Conservation (phyloP, 92 coral and sea anemone genomes). For the Heliopora coerulea region DNA sequence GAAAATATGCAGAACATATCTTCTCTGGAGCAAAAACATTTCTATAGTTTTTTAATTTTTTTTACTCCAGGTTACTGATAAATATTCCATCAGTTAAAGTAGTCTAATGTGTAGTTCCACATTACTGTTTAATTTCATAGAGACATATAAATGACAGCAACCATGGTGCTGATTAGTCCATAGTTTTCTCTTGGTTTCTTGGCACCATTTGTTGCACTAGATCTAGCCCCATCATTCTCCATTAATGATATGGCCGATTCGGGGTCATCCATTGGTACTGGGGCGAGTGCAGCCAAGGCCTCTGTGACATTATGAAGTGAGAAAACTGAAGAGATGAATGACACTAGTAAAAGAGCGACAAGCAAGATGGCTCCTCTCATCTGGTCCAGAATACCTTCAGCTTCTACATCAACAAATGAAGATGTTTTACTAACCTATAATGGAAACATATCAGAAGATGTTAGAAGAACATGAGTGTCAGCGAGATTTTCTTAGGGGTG, state of each 20-base stretch:
- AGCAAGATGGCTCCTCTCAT: slow-evolving; percentile 40
- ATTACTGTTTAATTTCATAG: not conserved
- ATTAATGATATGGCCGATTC: slow-evolving; percentile 60
- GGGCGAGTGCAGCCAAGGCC: slow-evolving; percentile 95
- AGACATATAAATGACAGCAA: not conserved
- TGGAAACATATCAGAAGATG: no score
- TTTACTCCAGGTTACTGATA: no score
- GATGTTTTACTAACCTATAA: no score
- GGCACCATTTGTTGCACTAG: not conserved
- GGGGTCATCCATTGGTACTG: slow-evolving; percentile 69
- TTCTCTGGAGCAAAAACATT: no score
- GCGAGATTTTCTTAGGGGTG: no score
- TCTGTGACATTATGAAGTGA: slow-evolving; percentile 92
- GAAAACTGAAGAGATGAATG: slow-evolving; percentile 42
- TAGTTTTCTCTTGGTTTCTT: not conserved
- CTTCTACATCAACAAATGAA: no score
- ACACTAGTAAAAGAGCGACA: no score
- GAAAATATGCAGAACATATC: no score
- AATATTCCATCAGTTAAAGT: not conserved
- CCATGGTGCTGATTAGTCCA: not conserved
- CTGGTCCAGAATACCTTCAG: no score
- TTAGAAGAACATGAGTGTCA: no score
- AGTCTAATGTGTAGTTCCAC: not conserved
- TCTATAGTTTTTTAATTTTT: no score
- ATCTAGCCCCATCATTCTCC: slow-evolving; percentile 19